These are phyloP conservation scores for Paedocypris micromegethes DNA, from an alignment of 2,797 vertebrate genomes.

Conservation along the genomic window DNA sequence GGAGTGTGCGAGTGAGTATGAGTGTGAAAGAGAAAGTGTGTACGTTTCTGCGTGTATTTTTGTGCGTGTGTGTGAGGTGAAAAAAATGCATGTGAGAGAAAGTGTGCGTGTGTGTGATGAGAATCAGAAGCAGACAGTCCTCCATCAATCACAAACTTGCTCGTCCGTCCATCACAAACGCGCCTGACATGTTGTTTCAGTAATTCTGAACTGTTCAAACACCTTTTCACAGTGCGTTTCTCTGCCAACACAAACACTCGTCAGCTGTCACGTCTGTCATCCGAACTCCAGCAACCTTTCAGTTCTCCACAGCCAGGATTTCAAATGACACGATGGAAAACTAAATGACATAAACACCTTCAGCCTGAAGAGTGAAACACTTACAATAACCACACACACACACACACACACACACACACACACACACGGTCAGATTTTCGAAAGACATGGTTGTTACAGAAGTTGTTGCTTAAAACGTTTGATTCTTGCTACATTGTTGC, in stretches of 20 bases:
- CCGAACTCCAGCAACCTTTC: constrained; percentile 29
- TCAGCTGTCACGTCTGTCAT: constrained; percentile 39
- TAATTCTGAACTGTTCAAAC: constrained; percentile 39
- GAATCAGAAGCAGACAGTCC: constrained; percentile 27
- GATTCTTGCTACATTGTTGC: too few relatives aligned
- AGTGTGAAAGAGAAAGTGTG: too few relatives aligned
- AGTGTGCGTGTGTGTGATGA: constrained; percentile 11
- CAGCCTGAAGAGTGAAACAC: constrained; percentile 24
- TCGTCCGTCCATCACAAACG: constrained; percentile 18
- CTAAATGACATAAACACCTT: constrained; percentile 27
- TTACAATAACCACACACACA: too few relatives aligned
- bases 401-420: too few relatives aligned
- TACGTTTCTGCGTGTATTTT: too few relatives aligned
- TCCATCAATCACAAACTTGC: constrained; percentile 24
- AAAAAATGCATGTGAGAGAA: too few relatives aligned
- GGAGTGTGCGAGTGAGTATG: too few relatives aligned
- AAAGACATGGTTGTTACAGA: too few relatives aligned
- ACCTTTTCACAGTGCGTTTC: constrained; percentile 20
- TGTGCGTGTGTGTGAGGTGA: too few relatives aligned
- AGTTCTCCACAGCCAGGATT: constrained; percentile 30
- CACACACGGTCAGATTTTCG: too few relatives aligned
- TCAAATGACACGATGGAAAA: constrained; percentile 16
- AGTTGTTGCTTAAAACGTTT: too few relatives aligned
- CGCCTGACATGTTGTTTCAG: constrained; percentile 13
- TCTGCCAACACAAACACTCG: constrained; percentile 44